Base-by-base conservation (phyloP, 2,113 vertebrate species). In the Cololabis saira region DNA sequence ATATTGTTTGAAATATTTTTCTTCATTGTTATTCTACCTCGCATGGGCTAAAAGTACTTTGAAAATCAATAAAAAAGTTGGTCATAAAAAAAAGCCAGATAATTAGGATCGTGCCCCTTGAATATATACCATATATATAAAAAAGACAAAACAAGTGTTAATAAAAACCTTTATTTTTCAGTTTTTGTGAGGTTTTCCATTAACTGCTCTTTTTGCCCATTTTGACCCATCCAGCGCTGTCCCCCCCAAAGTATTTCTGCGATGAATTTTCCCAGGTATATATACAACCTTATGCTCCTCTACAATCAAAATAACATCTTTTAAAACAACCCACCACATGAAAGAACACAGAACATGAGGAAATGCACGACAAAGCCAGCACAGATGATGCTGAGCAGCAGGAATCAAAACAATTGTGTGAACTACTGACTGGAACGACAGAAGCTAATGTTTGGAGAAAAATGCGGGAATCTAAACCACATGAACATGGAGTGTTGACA, bases 291-390 rank as follows among this genome's bases (percentile, higher is more conserved):
- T 24, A 44, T 81, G 88, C 24, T 77, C 94, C 93, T 94, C 93
- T 93, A 94, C 76, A 87, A 93, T 93, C 94, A 95, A 94, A 95
- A 94, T 87, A 90, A 93, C 90, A 87, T 80, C 56, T 85, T 27
- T 68, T 74, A 7, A n/a, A 57, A 16, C 1, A 51, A 22, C 44
- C 57, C 4, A 14, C 51, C 73, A 85, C 71, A 84, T 50, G 73
- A 81, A 76, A 69, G 44, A 75, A 86, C 42, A 87, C 64, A 71
- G 70, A 61, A 64, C 49, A 68, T 58, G 70, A 22, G 16, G 16
- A 44, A 18, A 4, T 5, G n/a, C 5, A 37, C 5, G 12, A 61
- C 11, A 9, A 60, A 78, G 45, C 61, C 54, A 27, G n/a, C 42
- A 42, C 48, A 16, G 37, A 66, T 4, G 54, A 59, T 27, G 40